Conservation (phyloP, 2,113 vertebrate genomes). For the Gobio gobio region DNA sequence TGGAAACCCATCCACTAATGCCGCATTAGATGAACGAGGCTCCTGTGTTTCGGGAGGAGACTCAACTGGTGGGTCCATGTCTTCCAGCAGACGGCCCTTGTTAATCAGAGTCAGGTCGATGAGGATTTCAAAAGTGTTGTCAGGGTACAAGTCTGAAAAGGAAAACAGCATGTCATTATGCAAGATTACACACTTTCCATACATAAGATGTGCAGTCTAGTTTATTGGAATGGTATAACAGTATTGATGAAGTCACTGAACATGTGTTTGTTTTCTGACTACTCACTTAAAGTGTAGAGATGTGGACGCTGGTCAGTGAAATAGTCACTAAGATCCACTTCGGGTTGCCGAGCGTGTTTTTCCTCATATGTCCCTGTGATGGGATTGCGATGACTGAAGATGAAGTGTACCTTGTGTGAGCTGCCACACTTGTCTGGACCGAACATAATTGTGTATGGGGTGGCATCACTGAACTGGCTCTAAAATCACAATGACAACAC, state of each 20-base stretch:
- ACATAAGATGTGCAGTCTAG: neutral
- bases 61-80: constrained; percentile 53
- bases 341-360: constrained; percentile 61
- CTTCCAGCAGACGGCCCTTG: constrained; percentile 60
- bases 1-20: constrained; percentile 55
- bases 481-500: constrained; percentile 35
- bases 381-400: constrained; percentile 59
- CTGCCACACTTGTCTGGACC: constrained; percentile 67
- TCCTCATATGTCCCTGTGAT: constrained; percentile 59
- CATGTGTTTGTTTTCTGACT: neutral
- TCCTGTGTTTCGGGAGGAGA: constrained; percentile 55
- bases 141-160: constrained; percentile 60
- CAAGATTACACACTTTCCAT: neutral
- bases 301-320: constrained; percentile 60
- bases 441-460: constrained; percentile 68
- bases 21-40: constrained; percentile 51
- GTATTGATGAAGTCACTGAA: neutral
- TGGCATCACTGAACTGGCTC: constrained; percentile 62
- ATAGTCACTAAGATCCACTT: constrained; percentile 59
- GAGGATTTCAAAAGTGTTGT: constrained; percentile 64
- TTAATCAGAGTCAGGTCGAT: constrained; percentile 62
- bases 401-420: constrained; percentile 63
- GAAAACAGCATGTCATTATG: neutral
- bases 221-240: neutral
- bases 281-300: constrained; percentile 65